Base-by-base conservation (phyloP, 2,797 vertebrate species). In the Psittacula derbiana region DNA sequence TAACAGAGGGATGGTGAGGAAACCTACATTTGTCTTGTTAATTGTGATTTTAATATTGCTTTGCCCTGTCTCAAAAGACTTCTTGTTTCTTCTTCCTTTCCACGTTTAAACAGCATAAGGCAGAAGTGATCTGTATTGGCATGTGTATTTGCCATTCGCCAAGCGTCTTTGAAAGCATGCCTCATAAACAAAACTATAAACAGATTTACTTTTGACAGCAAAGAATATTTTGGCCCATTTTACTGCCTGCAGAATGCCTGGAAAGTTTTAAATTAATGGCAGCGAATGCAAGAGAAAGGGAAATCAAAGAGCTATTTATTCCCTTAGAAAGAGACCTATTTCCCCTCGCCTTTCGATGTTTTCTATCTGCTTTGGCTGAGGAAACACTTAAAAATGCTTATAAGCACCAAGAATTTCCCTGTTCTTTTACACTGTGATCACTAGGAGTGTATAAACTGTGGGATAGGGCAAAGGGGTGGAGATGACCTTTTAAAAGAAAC, bases 261-360 rank as follows among this genome's bases (percentile, higher is more conserved):
- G 65, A 84, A 96, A 95, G 65, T 97, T 97, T 97, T 88, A 96
- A 93, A 97, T 95, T 95, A 97, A 95, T 95, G 95, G 76, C 19
- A 40, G 86, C 18, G 50, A 95, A 95, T 96, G 85, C 73, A 95
- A 95, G 87, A 95, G 85, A 92, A 95, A 96, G 92, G 47, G 65
- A 96, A 96, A 96, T 97, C 94, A 95, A 88, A 94, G 90, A 94
- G 69, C 67, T 66, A 79, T 91, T 95, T 96, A 93, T 92, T 97
- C 72, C 80, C 36, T 78, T 55, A 92, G 78, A 97, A 92, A 55
- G 40, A 92, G 62, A 58, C 58, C 38, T 64, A 74, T 92, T 96
- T 96, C 64, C 67, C 53, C 65, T 96, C 30, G 82, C 64, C 30
- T 94, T 96, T 96, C 75, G 49, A 2, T 61, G 67, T 92, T 93